These are phyloP conservation scores for Graphium colonna DNA, from an alignment of 2,888 invertebrate species.

Conservation along the genomic window DNA sequence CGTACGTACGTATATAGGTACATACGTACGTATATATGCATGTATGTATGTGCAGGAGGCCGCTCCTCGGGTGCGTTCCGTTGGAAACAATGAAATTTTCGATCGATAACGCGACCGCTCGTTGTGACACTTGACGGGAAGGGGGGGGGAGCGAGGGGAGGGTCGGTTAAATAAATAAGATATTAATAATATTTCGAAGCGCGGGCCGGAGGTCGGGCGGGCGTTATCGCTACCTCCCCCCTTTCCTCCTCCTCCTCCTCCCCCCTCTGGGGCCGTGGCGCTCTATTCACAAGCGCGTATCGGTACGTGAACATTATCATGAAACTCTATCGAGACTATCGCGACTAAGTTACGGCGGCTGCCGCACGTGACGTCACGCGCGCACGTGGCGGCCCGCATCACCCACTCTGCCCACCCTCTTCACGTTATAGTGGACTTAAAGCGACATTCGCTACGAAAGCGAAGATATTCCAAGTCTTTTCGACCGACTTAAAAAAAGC, in stretches of 20 bases:
- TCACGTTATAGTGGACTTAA: too few species aligned
- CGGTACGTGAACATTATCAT: background rate
- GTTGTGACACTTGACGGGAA: too few species aligned
- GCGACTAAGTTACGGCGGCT: background rate
- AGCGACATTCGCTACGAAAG: too few species aligned
- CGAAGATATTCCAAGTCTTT: too few species aligned
- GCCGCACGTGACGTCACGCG: background rate
- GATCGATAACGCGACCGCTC: too few species aligned
- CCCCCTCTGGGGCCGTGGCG: slow-evolving; percentile 9
- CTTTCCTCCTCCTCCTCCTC: slow-evolving; percentile 2
- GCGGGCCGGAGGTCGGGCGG: slow-evolving; percentile 39
- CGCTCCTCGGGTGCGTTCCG: too few species aligned
- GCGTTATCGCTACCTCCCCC: slow-evolving; percentile 22
- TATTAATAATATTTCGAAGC: slow-evolving; percentile 40
- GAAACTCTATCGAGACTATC: slow-evolving; percentile 2
- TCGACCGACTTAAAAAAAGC: too few species aligned
- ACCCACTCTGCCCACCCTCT: too few species aligned
- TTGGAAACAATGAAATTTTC: too few species aligned
- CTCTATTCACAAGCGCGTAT: slow-evolving; percentile 1
- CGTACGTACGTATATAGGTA: too few species aligned
- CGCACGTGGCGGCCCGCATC: slow-evolving; percentile 2
- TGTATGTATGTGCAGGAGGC: too few species aligned
- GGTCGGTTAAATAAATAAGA: slow-evolving; percentile 35
- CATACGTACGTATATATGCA: too few species aligned
- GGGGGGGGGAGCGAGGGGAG: slow-evolving; percentile 7